Base-by-base conservation (phyloP, 2,113 vertebrate genomes). In the Cynopterus brachyotis region DNA sequence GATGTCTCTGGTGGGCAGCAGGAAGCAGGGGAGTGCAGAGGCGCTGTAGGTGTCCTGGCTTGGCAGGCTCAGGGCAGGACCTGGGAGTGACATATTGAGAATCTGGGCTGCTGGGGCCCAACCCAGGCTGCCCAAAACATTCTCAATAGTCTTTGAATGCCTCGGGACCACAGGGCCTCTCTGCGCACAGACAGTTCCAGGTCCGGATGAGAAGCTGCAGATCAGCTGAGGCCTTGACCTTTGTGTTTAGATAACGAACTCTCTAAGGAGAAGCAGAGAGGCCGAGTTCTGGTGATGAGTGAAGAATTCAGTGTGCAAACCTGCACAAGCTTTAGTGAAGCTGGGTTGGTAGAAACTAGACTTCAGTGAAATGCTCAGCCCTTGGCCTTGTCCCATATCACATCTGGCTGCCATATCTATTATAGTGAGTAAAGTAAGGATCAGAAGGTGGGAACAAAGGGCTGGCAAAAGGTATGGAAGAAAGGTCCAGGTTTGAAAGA, bases 1-100 rank as follows among this genome's bases (percentile, higher is more conserved):
- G 84, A 97, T 95, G 93, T 96, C 87, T 53, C 64, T 69, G 28
- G 84, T 93, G 91, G 95, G 95, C 9, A 85, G 91, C 97, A 97
- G 96, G 95, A 97, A 97, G 66, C 79, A 76, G 72, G 80, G 66
- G 37, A 3, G 1, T 37, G 53, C 16, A 7, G 72, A 86, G 92
- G 78, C 76, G 12, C 42, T 22, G n/a, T 78, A 86, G 86, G 70
- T 76, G 87, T 66, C 73, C n/a, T 0, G 3, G 80, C n/a, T 26
- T 50, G 32, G 24, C 22, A 79, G 84, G 88, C 67, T 50, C n/a
- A 50, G 57, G 84, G 42, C 55, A 50, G 69, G 83, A 53, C 45
- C 66, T 28, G 4, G 45, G 59, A 72, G 59, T 2, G 16, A 62
- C 47, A 60, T 3, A 15, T 22, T 4, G 67, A 89, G 79, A 45